Base-by-base conservation (phyloP, 1,140 invertebrate genomes). In the Goniozus legneri region DNA sequence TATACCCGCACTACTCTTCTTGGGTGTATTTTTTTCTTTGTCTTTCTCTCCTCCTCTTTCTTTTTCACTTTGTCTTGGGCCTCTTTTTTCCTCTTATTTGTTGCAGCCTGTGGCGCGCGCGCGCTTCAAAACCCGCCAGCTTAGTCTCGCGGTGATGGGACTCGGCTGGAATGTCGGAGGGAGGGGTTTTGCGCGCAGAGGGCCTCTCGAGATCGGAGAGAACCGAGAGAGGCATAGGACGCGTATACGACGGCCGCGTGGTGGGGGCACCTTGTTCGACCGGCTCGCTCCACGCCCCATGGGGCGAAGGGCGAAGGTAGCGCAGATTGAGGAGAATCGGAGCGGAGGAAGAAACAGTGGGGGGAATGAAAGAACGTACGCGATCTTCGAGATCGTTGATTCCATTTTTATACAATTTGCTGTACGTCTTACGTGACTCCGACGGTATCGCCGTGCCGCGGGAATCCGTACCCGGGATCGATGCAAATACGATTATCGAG, bases 221-320 rank as follows among this genome's bases (percentile, higher is more conserved):
- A 47, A 48, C 54, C 52, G 52, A 56, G 52, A 62, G 57, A 56
- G 64, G 48, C 56, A 60, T n/a, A n/a, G n/a, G n/a, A n/a, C n/a
- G n/a, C n/a, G n/a, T n/a, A n/a, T n/a, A n/a, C 50, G 47, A 33
- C 37, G 34, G 47, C 45, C 36, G 16, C 32, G 19, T 15, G 38
- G 52, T 52, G 50, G 61, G 52, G 52, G 36, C 57, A 68, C 64
- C 52, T n/a, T 60, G 67, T 67, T 60, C 55, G 60, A 71, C 67
- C 65, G 64, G 67, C 63, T 69, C 52, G 51, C 53, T 50, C 43
- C 1, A 14, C 32, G 13, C 32, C 21, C 1, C 16, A 46, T 53
- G 54, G 54, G 38, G 42, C 37, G 38, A 39, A 47, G 44, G 44
- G 8, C 20, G 14, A 20, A 48, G 43, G 34, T 32, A 48, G 36